phyloP scores from a whole-genome alignment of 2,797 vertebrate genomes.

The Melopsittacus undulatus region DNA sequence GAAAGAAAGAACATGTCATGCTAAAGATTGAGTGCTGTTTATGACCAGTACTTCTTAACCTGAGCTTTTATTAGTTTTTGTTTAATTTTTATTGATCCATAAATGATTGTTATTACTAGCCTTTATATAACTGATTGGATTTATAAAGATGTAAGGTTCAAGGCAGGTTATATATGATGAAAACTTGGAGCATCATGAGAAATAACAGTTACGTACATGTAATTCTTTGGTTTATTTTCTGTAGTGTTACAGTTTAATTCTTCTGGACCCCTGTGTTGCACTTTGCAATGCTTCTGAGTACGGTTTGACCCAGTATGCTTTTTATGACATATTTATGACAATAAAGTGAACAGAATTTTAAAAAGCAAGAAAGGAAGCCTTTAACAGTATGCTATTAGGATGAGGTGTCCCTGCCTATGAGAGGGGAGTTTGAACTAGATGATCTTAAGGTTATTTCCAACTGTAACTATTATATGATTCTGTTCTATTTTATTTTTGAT shows the following conservation, averaged over 20 bases:
- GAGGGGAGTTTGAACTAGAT: background rate
- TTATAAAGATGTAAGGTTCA: background rate
- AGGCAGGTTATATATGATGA: background rate
- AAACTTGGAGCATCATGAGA: background rate
- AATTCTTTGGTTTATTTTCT: background rate
- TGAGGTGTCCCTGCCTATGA: background rate
- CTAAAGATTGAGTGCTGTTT: background rate
- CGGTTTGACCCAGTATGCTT: background rate
- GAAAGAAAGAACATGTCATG: background rate
- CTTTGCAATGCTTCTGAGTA: background rate
- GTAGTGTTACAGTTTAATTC: background rate
- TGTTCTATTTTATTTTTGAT: background rate
- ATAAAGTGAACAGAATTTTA: background rate
- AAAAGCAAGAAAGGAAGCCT: background rate
- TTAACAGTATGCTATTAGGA: background rate
- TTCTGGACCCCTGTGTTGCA: background rate
- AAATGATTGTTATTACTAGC: background rate
- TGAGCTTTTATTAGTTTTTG: background rate
- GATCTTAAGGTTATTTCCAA: background rate
- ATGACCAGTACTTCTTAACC: background rate
- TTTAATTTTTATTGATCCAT: background rate
- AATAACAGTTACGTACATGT: background rate
- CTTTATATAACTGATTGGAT: background rate
- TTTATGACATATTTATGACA: background rate
- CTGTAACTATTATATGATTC: background rate